Evolutionary conservation across 2,113 vertebrate genomes (phyloP).

Genomic region (Peucedramus taeniatus): DNA sequence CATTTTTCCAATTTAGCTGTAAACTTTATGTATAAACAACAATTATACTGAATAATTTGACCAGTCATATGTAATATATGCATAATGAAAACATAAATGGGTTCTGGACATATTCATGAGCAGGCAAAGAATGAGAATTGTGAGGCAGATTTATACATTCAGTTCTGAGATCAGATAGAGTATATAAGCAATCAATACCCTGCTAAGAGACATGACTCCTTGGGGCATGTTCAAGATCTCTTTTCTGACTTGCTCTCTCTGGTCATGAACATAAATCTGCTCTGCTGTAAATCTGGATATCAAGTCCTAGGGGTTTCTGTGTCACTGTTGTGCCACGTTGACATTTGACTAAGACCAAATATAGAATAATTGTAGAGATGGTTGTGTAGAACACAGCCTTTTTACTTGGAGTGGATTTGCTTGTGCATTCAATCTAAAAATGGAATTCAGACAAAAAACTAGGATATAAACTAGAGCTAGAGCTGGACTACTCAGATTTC

Average conservation of each 20-base stretch:
- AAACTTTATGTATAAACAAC: not conserved
- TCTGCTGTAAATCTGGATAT: not conserved
- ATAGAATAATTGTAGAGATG: not conserved
- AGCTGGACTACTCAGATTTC: not conserved
- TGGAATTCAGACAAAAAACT: not conserved
- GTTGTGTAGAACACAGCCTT: not conserved
- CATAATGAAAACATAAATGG: not conserved
- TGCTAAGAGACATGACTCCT: not conserved
- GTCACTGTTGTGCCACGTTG: not conserved
- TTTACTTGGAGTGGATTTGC: not conserved
- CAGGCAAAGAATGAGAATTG: not conserved
- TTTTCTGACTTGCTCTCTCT: not conserved
- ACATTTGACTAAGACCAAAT: not conserved
- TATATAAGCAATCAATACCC: not conserved
- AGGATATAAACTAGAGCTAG: not conserved
- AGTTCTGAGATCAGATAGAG: not conserved
- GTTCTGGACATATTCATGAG: not conserved
- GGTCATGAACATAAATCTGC: not conserved
- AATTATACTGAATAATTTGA: not conserved
- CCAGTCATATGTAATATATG: not conserved
- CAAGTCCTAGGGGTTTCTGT: not conserved
- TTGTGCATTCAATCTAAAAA: not conserved
- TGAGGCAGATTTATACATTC: not conserved
- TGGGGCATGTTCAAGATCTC: not conserved
- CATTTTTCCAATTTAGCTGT: not conserved